Evolutionary conservation across 2,797 vertebrate species (phyloP), one percentile per base, ranked within the genome.

Genomic region (Poliocrania exsul): DNA sequence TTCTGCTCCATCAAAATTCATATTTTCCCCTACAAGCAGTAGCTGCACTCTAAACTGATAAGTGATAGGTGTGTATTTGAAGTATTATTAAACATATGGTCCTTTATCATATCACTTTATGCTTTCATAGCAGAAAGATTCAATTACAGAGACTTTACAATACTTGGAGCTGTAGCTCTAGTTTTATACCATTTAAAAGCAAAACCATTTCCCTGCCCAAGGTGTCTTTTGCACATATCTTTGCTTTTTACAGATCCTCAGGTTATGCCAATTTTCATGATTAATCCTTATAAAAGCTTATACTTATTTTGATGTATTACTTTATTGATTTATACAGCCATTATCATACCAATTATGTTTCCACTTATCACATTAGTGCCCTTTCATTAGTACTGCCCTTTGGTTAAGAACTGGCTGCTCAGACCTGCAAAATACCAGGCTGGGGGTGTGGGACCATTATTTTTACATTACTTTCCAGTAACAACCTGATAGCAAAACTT

Each of bases 271-370:
- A 7, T 65, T 94, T 85, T 90, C 75, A 71, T 62, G 8, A 95
- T 90, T 88, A 85, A 91, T 71, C 50, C 46, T 87, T 54, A 65
- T 33, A 87, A 84, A 65, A 79, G 58, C 51, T 83, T 49, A 93
- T 82, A 60, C 51, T 92, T 54, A 69, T 77, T 85, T 73, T 70
- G 38, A 85, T 93, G 5, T 90, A 87, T 84, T 91, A 65, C 66
- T 92, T 82, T 72, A 88, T 57, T 90, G 69, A 96, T 90, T 93
- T 90, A 91, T 51, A 83, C 2, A 53, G 33, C 2, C 0, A 67
- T 87, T 86, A 90, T 60, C 5, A 4, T 13, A 26, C 60, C 81
- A 81, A 54, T 35, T 82, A 85, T 73, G 70, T 89, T 95, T 72
- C 77, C 67, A 88, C 86, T 94, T 51, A 80, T 11, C 71, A 94